Evolutionary conservation across 2,888 invertebrate species (phyloP).

Genomic region (Meghimatium bilineatum): DNA sequence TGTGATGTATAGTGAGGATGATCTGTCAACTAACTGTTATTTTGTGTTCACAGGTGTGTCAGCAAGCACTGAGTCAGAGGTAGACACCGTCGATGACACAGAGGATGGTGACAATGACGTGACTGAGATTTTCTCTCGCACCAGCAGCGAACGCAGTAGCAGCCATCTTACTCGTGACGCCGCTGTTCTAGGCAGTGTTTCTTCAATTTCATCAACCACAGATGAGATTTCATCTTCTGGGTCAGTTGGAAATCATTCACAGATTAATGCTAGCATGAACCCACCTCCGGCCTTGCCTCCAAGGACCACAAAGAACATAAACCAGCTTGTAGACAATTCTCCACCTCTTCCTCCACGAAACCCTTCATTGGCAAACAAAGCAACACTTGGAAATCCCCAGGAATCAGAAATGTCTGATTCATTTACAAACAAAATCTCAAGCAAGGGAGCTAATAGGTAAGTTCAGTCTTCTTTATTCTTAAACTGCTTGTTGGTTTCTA

Average conservation of each 20-base stretch:
- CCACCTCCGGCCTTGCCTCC: constrained; percentile 62
- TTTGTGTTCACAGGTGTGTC: constrained; percentile 28
- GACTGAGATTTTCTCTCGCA: constrained; percentile 51
- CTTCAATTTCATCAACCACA: not conserved
- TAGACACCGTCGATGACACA: constrained; percentile 53
- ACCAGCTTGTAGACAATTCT: constrained; percentile 55
- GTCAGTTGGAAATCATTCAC: constrained; percentile 9
- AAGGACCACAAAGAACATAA: constrained; percentile 54
- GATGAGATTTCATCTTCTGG: constrained; percentile 11
- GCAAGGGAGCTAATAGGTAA: constrained; percentile 45
- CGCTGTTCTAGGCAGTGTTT: constrained; percentile 23
- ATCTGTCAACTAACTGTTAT: too few relatives aligned
- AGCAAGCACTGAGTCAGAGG: constrained; percentile 60
- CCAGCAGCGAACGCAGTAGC: constrained; percentile 56
- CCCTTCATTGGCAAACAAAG: constrained; percentile 56
- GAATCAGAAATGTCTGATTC: constrained; percentile 62
- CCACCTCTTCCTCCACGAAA: constrained; percentile 69
- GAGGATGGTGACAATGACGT: constrained; percentile 47
- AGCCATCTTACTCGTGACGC: constrained; percentile 45
- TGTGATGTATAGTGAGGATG: too few relatives aligned
- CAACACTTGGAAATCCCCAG: constrained; percentile 50
- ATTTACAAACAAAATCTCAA: constrained; percentile 25
- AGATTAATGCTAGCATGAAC: constrained; percentile 18
- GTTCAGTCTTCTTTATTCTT: not conserved
- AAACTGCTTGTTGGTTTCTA: too few relatives aligned